These are phyloP conservation scores for Embidobia sp. DNA, from an alignment of 2,888 invertebrate species.

Conservation along the genomic window DNA sequence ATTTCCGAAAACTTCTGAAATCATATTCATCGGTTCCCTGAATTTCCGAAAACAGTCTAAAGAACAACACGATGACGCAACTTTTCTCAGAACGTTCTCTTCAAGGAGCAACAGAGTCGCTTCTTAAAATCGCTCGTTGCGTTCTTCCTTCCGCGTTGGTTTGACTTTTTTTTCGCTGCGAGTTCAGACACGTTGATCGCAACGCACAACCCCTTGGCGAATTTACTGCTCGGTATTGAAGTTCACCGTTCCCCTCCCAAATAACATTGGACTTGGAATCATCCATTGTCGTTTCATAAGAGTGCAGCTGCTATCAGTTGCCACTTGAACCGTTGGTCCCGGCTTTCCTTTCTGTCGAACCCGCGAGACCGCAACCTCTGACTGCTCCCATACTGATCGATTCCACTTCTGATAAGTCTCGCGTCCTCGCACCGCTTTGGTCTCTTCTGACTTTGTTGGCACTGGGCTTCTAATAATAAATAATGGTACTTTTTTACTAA, in stretches of 20 bases:
- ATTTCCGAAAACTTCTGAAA: too few species aligned
- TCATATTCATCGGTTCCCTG: too few species aligned
- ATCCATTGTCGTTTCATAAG: constrained; percentile 68
- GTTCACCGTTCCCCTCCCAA: constrained; percentile 30
- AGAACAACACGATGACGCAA: too few species aligned
- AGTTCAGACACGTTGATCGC: too few species aligned
- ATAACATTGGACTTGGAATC: constrained; percentile 46
- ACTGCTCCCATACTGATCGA: constrained; percentile 48
- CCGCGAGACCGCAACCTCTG: constrained; percentile 36
- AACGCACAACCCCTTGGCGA: constrained; percentile 65
- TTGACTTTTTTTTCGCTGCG: too few species aligned
- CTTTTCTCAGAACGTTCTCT: too few species aligned
- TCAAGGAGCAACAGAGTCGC: too few species aligned
- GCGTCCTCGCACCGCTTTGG: not conserved
- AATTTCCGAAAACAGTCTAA: too few species aligned
- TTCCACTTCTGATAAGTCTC: constrained; percentile 16
- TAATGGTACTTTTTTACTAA: too few species aligned
- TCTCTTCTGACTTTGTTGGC: too few species aligned
- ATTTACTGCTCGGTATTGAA: constrained; percentile 61
- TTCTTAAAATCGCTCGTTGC: too few species aligned
- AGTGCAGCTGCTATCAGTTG: constrained; percentile 75
- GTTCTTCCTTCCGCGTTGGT: too few species aligned
- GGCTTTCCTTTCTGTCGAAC: constrained; percentile 23
- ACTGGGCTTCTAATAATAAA: not conserved
- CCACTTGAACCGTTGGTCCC: constrained; percentile 54